These are phyloP conservation scores for Stenoptilia bipunctidactyla DNA, from an alignment of 2,888 invertebrate species.

Conservation along the genomic window DNA sequence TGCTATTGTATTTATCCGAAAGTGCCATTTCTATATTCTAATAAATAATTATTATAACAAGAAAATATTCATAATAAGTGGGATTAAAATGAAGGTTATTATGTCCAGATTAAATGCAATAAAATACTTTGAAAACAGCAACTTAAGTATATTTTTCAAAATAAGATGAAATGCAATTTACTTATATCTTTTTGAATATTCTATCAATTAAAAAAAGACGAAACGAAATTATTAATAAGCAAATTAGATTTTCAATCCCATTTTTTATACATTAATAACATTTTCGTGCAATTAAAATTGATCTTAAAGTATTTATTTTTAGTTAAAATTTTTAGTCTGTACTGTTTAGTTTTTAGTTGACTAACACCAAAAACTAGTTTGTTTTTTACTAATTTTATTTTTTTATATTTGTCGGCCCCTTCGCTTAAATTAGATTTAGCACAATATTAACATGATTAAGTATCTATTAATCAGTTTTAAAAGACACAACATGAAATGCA, in stretches of 20 bases:
- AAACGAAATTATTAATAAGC: too few species aligned
- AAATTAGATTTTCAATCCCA: neutral
- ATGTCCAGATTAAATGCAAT: too few species aligned
- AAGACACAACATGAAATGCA: too few species aligned
- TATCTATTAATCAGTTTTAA: too few species aligned
- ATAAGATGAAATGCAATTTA: too few species aligned
- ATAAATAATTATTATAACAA: constrained; percentile 15
- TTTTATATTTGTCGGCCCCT: constrained; percentile 10
- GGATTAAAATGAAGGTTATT: too few species aligned
- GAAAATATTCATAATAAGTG: constrained; percentile 8
- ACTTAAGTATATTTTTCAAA: too few species aligned
- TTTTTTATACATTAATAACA: constrained; percentile 14
- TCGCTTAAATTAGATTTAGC: neutral
- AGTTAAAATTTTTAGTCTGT: constrained; percentile 16
- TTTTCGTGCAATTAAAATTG: constrained; percentile 43
- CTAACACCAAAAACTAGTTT: constrained; percentile 66
- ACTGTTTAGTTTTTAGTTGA: constrained; percentile 36
- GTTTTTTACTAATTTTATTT: constrained; percentile 30
- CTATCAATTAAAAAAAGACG: too few species aligned
- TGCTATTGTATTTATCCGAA: constrained; percentile 44
- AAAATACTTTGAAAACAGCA: too few species aligned
- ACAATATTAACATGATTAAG: too few species aligned
- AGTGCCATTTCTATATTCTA: constrained; percentile 44
- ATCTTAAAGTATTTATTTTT: constrained; percentile 52
- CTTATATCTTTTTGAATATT: too few species aligned